Evolutionary conservation across 30 jellyfish, hydroid and myxozoan genomes (phyloP).

Genomic region (Clytia hemisphaerica): DNA sequence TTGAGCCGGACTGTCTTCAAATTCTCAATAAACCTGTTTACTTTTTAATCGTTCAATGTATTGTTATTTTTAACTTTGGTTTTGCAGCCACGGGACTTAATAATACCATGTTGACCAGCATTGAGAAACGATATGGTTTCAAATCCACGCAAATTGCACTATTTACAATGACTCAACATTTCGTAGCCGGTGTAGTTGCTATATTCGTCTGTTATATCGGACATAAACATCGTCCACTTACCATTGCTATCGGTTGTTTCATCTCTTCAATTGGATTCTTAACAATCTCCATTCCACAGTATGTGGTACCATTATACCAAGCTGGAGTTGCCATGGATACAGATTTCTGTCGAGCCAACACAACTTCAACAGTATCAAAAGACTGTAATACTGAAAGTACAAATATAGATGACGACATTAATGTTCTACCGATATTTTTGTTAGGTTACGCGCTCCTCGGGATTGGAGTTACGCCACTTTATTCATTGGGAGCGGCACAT

Average conservation of each 20-base stretch:
- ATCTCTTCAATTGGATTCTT: constrained; percentile 7
- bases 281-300: constrained; percentile 25
- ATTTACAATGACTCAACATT: not conserved
- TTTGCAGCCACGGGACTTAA: constrained; percentile 13
- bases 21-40: constrained; percentile 1
- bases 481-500: constrained; percentile 35
- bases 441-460: constrained; percentile 25
- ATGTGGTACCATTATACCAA: not conserved
- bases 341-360: constrained; percentile 10
- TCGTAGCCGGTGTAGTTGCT: constrained; percentile 22
- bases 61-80: constrained; percentile 21
- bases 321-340: not conserved
- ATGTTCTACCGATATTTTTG: not conserved
- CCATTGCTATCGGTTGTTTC: constrained; percentile 21
- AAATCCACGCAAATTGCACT: constrained; percentile 17
- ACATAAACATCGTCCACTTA: constrained; percentile 15
- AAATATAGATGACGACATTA: too few relatives aligned
- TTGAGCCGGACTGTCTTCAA: too few relatives aligned
- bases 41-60: constrained; percentile 13
- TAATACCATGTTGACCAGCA: not conserved
- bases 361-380: too few relatives aligned
- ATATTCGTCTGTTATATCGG: constrained; percentile 20
- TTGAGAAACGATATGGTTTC: constrained; percentile 33
- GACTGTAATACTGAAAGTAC: too few relatives aligned
- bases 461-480: constrained; percentile 27